Evolutionary conservation across 2,797 vertebrate species (phyloP).

Genomic region (Graptemys geographica): DNA sequence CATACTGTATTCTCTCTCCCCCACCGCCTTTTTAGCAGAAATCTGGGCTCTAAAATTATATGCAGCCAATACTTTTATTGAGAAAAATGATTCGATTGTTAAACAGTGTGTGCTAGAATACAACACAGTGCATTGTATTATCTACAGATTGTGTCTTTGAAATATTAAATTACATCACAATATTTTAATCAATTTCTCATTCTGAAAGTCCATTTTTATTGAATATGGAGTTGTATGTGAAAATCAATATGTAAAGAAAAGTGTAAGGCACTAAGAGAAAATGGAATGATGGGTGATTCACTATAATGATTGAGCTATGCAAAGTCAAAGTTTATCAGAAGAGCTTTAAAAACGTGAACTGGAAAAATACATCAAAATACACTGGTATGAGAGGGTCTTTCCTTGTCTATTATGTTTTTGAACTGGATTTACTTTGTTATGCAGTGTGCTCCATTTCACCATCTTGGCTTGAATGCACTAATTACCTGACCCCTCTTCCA

Average conservation of each 20-base stretch:
- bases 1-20: not conserved
- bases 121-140: not conserved
- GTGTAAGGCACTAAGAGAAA: slow-evolving; percentile 48
- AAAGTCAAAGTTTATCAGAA: not conserved
- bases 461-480: not conserved
- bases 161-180: not conserved
- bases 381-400: not conserved
- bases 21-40: not conserved
- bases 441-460: not conserved
- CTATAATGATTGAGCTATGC: slow-evolving; percentile 21
- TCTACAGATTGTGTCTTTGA: not conserved
- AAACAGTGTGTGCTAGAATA: not conserved
- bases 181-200: not conserved
- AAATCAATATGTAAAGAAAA: slow-evolving; percentile 53
- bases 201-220: not conserved
- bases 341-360: slow-evolving; percentile 38
- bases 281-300: slow-evolving; percentile 50
- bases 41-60: not conserved
- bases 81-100: not conserved
- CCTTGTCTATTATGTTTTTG: not conserved
- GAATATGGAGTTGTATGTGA: not conserved
- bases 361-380: not conserved
- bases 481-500: not conserved
- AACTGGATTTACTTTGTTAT: not conserved
- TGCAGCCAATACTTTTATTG: not conserved